phyloP scores from a whole-genome alignment of 2,888 invertebrate species.

The Eristalinus aeneus region DNA sequence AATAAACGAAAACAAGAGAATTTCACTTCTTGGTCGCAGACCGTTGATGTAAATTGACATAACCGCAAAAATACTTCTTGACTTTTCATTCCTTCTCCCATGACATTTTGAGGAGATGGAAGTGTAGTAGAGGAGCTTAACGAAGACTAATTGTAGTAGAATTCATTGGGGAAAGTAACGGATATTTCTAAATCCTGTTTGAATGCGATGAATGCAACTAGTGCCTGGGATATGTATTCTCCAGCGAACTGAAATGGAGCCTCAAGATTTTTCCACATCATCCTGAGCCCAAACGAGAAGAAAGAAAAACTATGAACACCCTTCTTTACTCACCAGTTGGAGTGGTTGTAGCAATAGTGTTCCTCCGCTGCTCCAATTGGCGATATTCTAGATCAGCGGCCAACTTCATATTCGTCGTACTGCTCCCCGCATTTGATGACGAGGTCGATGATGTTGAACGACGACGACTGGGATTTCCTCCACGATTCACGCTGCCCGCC shows the following conservation, averaged over 20 bases:
- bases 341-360: constrained; percentile 55
- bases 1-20: background rate
- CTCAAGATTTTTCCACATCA: too few relatives aligned
- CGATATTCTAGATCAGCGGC: constrained; percentile 41
- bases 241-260: background rate
- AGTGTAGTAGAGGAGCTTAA: background rate
- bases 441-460: constrained; percentile 59
- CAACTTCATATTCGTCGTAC: constrained; percentile 21
- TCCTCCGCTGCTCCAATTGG: constrained; percentile 56
- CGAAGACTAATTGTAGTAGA: constrained; percentile 26
- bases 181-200: background rate
- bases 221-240: too few relatives aligned
- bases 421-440: constrained; percentile 51
- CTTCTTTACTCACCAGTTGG: constrained; percentile 29
- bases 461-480: constrained; percentile 35
- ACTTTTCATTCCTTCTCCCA: background rate
- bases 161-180: background rate
- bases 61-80: background rate
- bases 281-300: too few relatives aligned
- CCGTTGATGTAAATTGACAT: background rate
- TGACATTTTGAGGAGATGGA: background rate
- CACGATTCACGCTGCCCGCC: constrained; percentile 24
- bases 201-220: background rate
- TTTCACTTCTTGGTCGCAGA: background rate
- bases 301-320: background rate